Percentiles rank a stretch among this genome's conserved stretches.
phyloP scores from a whole-genome alignment of 2,113 vertebrate genomes.

The Gambusia holbrooki region DNA sequence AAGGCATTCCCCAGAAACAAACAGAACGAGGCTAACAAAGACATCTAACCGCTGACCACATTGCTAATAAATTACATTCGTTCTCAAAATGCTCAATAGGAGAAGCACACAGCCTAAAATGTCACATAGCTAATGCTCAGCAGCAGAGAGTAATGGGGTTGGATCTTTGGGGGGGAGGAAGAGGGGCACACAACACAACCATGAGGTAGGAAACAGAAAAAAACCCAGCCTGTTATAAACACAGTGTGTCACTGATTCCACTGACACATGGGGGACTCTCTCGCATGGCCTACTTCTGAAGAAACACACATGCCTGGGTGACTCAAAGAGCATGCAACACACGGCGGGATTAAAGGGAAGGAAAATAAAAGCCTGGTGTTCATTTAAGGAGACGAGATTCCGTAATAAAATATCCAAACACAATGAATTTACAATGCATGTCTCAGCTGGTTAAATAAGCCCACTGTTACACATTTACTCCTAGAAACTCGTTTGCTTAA shows the following conservation, averaged over 20 bases:
- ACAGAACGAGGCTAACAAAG: not conserved
- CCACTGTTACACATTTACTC: slow-evolving; percentile 28
- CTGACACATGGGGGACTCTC: slow-evolving; percentile 35
- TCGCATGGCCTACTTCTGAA: slow-evolving; percentile 36
- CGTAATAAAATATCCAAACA: slow-evolving; percentile 20
- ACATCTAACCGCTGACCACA: not conserved
- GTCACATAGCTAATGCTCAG: slow-evolving; percentile 1
- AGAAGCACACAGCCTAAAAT: not conserved
- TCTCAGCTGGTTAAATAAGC: slow-evolving; percentile 36
- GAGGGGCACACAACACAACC: slow-evolving; percentile 43
- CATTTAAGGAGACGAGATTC: not conserved
- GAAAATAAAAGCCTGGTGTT: slow-evolving; percentile 21
- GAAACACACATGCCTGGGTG: slow-evolving; percentile 1
- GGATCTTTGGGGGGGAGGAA: slow-evolving; percentile 15
- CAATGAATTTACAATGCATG: not conserved
- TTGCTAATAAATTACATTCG: not conserved
- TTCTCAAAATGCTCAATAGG: not conserved
- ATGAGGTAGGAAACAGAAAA: slow-evolving; percentile 35
- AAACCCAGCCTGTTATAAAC: slow-evolving; percentile 44
- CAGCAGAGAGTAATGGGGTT: slow-evolving; percentile 1
- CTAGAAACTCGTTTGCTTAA: slow-evolving; percentile 6
- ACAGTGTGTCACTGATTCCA: slow-evolving; percentile 26
- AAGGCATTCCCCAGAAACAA: not conserved
- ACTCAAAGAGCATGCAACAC: slow-evolving; percentile 5
- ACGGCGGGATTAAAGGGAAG: not conserved